Conservation (phyloP, 2,888 invertebrate genomes). For the Clepsis dumicolana region DNA sequence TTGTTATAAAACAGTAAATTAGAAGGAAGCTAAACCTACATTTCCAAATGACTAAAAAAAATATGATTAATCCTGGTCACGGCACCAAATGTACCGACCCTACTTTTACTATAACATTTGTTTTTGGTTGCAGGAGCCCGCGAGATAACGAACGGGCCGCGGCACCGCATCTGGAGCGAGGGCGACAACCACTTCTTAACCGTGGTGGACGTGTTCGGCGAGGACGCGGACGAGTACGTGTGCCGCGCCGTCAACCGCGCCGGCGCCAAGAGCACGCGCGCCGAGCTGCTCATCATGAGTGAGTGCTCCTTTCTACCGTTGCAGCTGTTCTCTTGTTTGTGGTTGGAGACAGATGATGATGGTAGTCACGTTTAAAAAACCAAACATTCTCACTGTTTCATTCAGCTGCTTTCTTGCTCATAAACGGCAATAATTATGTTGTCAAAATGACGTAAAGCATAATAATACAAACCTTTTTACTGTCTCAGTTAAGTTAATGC, state of each 20-base stretch:
- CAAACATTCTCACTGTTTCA: no score
- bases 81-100: background rate
- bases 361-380: no score
- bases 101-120: background rate
- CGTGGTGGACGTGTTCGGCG: constrained; percentile 97
- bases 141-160: constrained; percentile 96
- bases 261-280: constrained; percentile 97
- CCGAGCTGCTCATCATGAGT: constrained; percentile 98
- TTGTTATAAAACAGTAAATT: no score
- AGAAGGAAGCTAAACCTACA: no score
- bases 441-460: no score
- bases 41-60: no score
- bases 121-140: constrained; percentile 88
- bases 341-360: no score
- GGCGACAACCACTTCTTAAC: constrained; percentile 95
- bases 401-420: no score
- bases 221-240: constrained; percentile 99
- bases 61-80: constrained; percentile 1
- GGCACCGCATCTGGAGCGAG: constrained; percentile 96
- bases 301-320: constrained; percentile 76
- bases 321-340: no score
- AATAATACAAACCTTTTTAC: no score
- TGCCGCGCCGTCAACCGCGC: constrained; percentile 98
- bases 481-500: no score
- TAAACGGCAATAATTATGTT: no score